A percentile compares a stretch with the other conserved stretches of the same genome.
Conservation (phyloP, 2,797 vertebrate species). For the Tinamus major region DNA sequence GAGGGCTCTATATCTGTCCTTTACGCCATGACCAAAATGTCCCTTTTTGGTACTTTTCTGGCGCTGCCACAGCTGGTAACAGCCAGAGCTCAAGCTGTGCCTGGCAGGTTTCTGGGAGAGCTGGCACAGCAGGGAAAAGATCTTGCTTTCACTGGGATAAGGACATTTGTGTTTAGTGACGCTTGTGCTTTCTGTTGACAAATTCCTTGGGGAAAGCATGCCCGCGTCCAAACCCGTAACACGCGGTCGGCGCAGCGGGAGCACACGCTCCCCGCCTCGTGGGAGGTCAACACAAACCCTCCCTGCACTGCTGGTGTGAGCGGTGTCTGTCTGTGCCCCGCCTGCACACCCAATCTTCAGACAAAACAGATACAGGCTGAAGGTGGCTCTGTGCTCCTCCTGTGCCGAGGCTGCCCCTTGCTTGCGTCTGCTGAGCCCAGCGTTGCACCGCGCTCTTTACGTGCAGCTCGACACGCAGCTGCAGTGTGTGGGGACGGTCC, state of each 20-base stretch:
- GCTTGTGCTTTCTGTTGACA: not conserved
- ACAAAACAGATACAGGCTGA: too few species aligned
- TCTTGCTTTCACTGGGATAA: not conserved
- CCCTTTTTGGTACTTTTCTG: not conserved
- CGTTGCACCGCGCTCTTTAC: not conserved
- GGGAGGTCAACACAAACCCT: not conserved
- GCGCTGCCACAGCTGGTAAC: not conserved
- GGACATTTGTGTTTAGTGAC: not conserved
- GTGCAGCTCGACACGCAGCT: too few species aligned
- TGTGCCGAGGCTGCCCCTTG: not conserved
- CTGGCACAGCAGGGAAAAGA: not conserved
- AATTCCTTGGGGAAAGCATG: fast-evolving
- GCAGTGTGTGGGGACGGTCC: not conserved
- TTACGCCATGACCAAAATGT: fast-evolving
- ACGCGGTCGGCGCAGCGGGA: not conserved
- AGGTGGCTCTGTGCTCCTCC: not conserved
- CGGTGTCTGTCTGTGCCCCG: fast-evolving
- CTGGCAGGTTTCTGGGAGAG: not conserved
- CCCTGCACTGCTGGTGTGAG: not conserved
- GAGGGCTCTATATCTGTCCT: not conserved
- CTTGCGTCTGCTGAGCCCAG: too few species aligned
- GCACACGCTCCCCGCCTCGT: not conserved
- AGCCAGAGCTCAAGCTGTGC: not conserved
- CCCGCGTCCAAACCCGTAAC: not conserved
- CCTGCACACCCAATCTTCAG: fast-evolving